A percentile compares a stretch with the other conserved stretches of the same genome.
phyloP scores from a whole-genome alignment of 2,797 vertebrate genomes.

The Chelmon rostratus region DNA sequence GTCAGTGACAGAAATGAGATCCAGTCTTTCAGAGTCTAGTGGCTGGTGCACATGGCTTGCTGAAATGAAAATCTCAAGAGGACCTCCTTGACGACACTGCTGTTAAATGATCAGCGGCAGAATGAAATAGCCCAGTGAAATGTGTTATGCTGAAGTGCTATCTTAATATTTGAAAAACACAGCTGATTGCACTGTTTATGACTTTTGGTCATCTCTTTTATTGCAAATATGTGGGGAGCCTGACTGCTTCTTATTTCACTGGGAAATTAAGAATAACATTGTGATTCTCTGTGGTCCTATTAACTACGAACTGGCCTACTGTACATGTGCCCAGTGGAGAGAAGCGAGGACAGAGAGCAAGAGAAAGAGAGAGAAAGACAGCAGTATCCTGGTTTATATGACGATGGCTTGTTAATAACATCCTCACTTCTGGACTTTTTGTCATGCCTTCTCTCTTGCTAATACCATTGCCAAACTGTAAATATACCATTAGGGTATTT shows the following conservation, averaged over 20 bases:
- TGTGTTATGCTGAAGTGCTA: not conserved
- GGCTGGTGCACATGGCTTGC: conserved; percentile 11
- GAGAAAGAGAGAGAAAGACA: conserved; percentile 21
- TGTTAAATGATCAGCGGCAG: conserved; percentile 30
- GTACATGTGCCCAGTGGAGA: conserved; percentile 48
- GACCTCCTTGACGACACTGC: conserved; percentile 20
- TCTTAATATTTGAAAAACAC: conserved; percentile 21
- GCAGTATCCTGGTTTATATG: conserved; percentile 47
- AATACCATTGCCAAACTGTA: conserved; percentile 14
- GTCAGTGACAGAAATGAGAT: conserved; percentile 41
- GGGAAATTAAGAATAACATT: conserved; percentile 64
- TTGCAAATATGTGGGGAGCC: conserved; percentile 14
- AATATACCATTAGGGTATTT: conserved; percentile 3
- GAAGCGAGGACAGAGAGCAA: conserved; percentile 7
- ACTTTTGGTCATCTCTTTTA: conserved; percentile 28
- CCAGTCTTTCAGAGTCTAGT: conserved; percentile 17
- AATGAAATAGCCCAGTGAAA: conserved; percentile 10
- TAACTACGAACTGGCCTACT: conserved; percentile 39
- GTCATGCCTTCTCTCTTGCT: conserved; percentile 14
- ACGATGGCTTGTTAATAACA: conserved; percentile 53
- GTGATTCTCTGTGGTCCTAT: conserved; percentile 56
- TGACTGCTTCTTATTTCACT: conserved; percentile 39
- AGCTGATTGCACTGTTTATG: not conserved
- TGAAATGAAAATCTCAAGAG: conserved; percentile 9
- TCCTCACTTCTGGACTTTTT: conserved; percentile 36